Evolutionary conservation across 2,113 vertebrate genomes (phyloP), one percentile per base, ranked within the genome.

Genomic region (Scortum barcoo): DNA sequence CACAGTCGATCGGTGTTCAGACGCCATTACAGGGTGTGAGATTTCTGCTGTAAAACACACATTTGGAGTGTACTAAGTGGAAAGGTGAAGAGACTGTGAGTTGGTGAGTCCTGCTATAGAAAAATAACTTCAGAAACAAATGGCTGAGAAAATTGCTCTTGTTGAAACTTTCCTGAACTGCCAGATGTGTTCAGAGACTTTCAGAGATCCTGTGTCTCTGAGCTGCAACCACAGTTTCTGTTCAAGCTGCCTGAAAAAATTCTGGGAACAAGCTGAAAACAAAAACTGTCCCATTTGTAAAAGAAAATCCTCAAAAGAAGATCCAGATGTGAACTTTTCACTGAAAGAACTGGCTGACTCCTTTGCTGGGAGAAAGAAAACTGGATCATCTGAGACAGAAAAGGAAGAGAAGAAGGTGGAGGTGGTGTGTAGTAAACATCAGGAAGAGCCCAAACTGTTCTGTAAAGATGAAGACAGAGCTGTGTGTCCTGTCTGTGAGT

Each of bases 141-240:
- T 88, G 82, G 78, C 78, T 54, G 63, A 72, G 8, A 65, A 1
- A 33, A n/a, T n/a, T n/a, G 5, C 38, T 61, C 9, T 74, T 40
- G 0, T 88, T 26, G 24, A 82, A 61, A 33, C 22, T 46, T 88
- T 2, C 48, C 38, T 85, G 65, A 85, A 5, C 28, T 88, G 86
- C 44, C 61, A 73, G 1, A 60, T 88, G 38, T 89, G 88, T 76
- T 76, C 75, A 58, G 79, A 80, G 42, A 74, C 81, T 4, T 86
- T 86, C 60, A 81, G 16, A 57, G 86, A 88, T 66, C 86, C 83
- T 28, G 79, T 88, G 17, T 70, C 70, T 79, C 82, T 60, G 44
- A 46, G 44, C 44, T 46, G 44, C 44, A 46, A 17, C 44, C 44
- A 46, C 30, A 76, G 50, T 4, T 83, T 83, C 42, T 83, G 81